These are phyloP conservation scores for Otocyon megalotis DNA, from an alignment of 2,113 vertebrate genomes.

Conservation along the genomic window DNA sequence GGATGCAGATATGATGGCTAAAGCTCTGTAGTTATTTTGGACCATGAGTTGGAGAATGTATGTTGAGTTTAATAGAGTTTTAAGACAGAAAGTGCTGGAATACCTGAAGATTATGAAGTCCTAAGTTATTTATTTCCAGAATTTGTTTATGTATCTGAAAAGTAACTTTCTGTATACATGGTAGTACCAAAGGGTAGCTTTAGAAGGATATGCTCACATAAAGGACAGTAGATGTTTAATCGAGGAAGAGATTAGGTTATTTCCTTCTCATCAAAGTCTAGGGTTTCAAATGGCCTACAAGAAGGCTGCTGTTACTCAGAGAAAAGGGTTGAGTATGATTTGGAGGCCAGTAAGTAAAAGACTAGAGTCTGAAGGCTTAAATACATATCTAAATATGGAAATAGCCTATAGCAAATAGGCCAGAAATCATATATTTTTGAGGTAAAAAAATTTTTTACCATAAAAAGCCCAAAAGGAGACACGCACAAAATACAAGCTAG, in stretches of 20 bases:
- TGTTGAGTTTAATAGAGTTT: neutral
- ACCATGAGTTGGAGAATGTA: neutral
- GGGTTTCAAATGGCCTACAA: neutral
- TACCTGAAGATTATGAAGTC: neutral
- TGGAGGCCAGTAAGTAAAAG: neutral
- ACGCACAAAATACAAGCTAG: neutral
- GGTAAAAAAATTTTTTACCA: neutral
- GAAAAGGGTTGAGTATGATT: neutral
- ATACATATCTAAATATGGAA: neutral
- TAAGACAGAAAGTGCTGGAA: neutral
- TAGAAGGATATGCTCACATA: neutral
- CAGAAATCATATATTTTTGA: neutral
- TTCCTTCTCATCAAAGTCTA: neutral
- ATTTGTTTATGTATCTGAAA: constrained; percentile 1
- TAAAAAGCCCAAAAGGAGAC: neutral
- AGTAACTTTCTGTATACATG: neutral
- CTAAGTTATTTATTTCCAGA: constrained; percentile 17
- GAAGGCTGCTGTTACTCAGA: neutral
- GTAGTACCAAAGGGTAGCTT: neutral
- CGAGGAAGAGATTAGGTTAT: neutral
- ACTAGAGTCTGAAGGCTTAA: constrained; percentile 16
- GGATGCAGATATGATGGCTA: neutral
- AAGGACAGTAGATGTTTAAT: neutral
- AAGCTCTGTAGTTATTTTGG: neutral
- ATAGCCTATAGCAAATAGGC: neutral